These are phyloP conservation scores for Rhaphigaster nebulosa DNA, from an alignment of 2,888 invertebrate genomes.

Conservation along the genomic window DNA sequence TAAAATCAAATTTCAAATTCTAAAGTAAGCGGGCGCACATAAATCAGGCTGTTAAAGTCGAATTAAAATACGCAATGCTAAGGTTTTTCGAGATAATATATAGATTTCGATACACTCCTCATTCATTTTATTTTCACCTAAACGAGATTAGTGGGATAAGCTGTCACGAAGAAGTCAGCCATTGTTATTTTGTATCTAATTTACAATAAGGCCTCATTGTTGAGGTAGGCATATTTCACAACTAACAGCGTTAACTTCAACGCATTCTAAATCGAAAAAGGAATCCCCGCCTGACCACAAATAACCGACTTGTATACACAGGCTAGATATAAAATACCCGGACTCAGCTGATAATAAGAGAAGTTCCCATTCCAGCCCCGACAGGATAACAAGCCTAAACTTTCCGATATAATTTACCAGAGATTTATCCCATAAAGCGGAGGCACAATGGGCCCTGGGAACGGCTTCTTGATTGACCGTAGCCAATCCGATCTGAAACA, in stretches of 20 bases:
- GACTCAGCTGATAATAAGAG: neutral
- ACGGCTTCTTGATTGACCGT: conserved; percentile 18
- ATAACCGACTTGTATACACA: conserved; percentile 27
- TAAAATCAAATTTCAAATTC: neutral
- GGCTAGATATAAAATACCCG: neutral
- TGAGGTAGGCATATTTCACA: neutral
- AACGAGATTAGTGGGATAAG: neutral
- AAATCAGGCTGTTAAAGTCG: neutral
- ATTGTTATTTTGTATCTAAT: conserved; percentile 17
- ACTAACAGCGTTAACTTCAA: conserved; percentile 28
- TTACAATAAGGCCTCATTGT: conserved; percentile 5
- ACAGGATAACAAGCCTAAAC: conserved; percentile 13
- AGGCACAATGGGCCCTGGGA: neutral
- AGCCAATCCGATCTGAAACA: conserved; percentile 9
- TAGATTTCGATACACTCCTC: neutral
- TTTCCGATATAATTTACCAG: neutral
- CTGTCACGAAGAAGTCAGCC: neutral
- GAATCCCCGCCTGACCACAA: neutral
- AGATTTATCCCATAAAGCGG: neutral
- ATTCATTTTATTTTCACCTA: neutral
- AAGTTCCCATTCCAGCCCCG: neutral
- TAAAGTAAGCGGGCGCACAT: neutral
- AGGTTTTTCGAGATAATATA: neutral
- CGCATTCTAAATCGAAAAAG: conserved; percentile 25
- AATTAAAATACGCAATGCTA: neutral